phyloP scores from a whole-genome alignment of 2,113 vertebrate genomes.

The Cryptomyrus ogoouensis region DNA sequence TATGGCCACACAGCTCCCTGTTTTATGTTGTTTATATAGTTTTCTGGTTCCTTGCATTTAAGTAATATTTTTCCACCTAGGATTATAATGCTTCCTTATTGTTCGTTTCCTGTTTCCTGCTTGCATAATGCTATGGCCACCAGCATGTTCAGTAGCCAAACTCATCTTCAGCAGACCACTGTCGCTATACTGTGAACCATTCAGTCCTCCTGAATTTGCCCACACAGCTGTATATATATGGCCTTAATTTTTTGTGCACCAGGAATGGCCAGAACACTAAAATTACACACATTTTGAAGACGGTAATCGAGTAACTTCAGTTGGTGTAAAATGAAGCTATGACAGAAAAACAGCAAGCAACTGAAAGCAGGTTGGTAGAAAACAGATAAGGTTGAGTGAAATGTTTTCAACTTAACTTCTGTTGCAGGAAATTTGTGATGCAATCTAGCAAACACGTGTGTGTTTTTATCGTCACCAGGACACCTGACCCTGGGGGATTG shows the following conservation, averaged over 20 bases:
- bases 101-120: neutral
- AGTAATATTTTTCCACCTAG: no score
- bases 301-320: neutral
- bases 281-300: neutral
- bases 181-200: neutral
- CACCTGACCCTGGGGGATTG: neutral
- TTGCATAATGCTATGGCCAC: neutral
- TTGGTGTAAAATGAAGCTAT: neutral
- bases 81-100: no score
- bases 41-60: neutral
- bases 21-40: neutral
- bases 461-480: neutral
- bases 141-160: neutral
- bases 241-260: neutral
- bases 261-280: no score
- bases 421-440: neutral
- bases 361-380: neutral
- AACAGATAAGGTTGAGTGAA: neutral
- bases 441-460: neutral
- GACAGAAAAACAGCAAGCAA: neutral
- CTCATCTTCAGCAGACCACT: neutral
- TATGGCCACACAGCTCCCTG: neutral
- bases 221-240: neutral
- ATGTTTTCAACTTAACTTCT: neutral
- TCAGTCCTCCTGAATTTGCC: neutral